phyloP scores from a whole-genome alignment of 2,888 invertebrate genomes.

The Cosmia trapezina region DNA sequence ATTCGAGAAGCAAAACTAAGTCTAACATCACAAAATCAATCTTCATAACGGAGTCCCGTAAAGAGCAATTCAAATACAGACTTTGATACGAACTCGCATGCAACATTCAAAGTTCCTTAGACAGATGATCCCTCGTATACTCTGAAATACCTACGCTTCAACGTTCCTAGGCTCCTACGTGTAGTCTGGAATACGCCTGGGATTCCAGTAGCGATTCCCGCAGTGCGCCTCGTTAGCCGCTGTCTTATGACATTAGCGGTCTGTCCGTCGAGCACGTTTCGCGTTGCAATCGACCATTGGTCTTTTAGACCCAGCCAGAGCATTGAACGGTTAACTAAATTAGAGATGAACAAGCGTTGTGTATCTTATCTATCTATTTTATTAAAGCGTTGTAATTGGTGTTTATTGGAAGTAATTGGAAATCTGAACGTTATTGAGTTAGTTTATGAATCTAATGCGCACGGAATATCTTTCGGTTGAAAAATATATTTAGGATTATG shows the following conservation, averaged over 20 bases:
- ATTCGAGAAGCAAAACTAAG: neutral
- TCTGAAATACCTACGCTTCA: conserved; percentile 41
- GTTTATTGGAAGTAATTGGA: conserved; percentile 17
- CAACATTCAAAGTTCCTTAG: conserved; percentile 52
- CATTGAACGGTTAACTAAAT: conserved; percentile 61
- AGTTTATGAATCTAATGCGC: neutral
- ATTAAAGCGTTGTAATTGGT: neutral
- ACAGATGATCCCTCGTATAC: conserved; percentile 28
- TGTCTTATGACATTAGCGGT: conserved; percentile 85
- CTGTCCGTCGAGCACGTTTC: conserved; percentile 66
- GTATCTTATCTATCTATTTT: conserved; percentile 39
- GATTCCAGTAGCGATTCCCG: conserved; percentile 71
- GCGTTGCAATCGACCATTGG: conserved; percentile 62
- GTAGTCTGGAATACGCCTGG: conserved; percentile 51
- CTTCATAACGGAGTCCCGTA: neutral
- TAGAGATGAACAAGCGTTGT: conserved; percentile 32
- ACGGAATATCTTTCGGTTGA: neutral
- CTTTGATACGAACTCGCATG: conserved; percentile 21
- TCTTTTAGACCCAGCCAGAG: conserved; percentile 61
- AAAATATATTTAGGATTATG: neutral
- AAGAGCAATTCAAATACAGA: conserved; percentile 39
- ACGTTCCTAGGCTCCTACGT: conserved; percentile 35
- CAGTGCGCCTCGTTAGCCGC: conserved; percentile 79
- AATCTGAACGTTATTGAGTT: neutral
- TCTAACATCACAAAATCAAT: conserved; percentile 19